A percentile compares a stretch with the other conserved stretches of the same genome.
Conservation (phyloP, 2,113 vertebrate genomes). For the Esox niger region DNA sequence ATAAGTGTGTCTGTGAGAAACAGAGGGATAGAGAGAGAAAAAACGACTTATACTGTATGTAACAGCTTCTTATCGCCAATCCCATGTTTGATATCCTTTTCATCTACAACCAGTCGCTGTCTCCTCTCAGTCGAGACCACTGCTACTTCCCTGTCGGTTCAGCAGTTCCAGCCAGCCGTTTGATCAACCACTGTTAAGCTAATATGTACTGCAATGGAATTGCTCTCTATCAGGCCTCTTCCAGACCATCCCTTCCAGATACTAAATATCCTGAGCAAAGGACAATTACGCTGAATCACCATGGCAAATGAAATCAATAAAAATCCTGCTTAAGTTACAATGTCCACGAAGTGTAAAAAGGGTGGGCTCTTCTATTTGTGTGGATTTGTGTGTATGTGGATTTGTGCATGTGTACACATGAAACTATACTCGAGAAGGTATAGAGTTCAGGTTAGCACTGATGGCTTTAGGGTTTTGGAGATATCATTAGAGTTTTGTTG, state of each 20-base stretch:
- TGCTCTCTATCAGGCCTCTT: slow-evolving; percentile 13
- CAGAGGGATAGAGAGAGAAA: not conserved
- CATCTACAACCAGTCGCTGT: slow-evolving; percentile 9
- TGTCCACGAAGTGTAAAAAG: not conserved
- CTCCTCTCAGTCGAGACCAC: not conserved
- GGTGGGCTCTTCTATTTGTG: not conserved
- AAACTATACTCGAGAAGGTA: no score
- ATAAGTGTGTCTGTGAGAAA: not conserved
- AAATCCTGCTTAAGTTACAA: slow-evolving; percentile 23
- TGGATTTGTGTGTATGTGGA: not conserved
- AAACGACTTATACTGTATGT: not conserved
- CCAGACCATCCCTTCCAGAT: not conserved
- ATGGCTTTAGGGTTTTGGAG: no score
- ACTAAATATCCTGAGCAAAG: slow-evolving; percentile 14
- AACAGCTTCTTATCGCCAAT: not conserved
- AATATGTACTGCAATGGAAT: slow-evolving; percentile 22
- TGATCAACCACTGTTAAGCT: slow-evolving; percentile 36
- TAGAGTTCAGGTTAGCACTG: no score
- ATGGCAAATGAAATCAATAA: slow-evolving; percentile 35
- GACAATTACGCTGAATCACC: slow-evolving; percentile 39
- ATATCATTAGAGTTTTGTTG: no score
- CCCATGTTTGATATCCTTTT: not conserved
- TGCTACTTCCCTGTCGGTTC: slow-evolving; percentile 4
- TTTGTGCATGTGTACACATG: slow-evolving; percentile 1
- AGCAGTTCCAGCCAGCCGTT: slow-evolving; percentile 29